Percentiles rank a stretch among this genome's conserved stretches.
Evolutionary conservation across 2,113 vertebrate genomes (phyloP).

Genomic region (Recurvirostra avosetta): DNA sequence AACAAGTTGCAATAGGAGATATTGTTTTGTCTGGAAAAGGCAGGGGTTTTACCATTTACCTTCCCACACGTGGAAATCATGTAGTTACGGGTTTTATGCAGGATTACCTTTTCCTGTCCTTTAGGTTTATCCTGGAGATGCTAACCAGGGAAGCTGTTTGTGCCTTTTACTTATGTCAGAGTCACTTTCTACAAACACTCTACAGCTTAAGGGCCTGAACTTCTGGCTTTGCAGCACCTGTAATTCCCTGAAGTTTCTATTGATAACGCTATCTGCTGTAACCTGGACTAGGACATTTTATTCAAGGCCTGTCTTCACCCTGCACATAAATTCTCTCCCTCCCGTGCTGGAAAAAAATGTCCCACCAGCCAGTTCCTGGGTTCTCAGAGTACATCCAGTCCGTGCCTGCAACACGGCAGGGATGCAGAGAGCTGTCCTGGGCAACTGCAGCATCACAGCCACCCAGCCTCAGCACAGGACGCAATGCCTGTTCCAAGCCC

Average conservation of each 20-base stretch:
- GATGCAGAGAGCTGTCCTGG: not conserved
- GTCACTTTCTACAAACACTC: not conserved
- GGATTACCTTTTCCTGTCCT: not conserved
- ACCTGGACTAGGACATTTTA: not conserved
- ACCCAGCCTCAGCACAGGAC: not conserved
- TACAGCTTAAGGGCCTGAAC: not conserved
- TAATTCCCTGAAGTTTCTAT: not conserved
- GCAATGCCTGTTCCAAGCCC: fast-evolving
- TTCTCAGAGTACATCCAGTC: fast-evolving
- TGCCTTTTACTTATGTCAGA: not conserved
- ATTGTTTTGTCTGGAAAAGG: not conserved
- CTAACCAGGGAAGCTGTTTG: not conserved
- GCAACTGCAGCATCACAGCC: fast-evolving
- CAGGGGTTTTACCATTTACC: not conserved
- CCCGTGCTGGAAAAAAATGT: not conserved
- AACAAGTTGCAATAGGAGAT: not conserved
- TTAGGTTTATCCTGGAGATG: not conserved
- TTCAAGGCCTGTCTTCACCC: not conserved
- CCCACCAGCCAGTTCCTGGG: fast-evolving
- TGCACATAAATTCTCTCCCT: not conserved
- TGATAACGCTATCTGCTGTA: not conserved
- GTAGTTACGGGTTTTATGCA: not conserved
- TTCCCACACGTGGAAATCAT: not conserved
- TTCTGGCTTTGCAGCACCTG: not conserved
- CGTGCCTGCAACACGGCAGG: fast-evolving